Evolutionary conservation across 2,113 vertebrate genomes (phyloP), one percentile per base, ranked within the genome.

Genomic region (Solea senegalensis): DNA sequence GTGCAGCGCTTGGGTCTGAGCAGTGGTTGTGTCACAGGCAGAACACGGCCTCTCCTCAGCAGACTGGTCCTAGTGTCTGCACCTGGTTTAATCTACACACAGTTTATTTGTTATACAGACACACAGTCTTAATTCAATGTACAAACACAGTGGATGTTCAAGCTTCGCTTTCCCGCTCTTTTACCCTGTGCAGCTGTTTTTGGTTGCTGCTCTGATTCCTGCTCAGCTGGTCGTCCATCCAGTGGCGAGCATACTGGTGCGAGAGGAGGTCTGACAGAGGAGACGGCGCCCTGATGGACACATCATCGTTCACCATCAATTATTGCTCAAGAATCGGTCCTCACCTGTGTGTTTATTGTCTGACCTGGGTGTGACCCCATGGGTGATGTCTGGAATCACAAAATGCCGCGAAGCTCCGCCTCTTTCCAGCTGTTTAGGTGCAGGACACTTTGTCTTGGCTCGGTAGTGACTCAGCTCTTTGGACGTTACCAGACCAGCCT

Each of bases 231-330:
- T 94, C 76, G 1, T 95, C 90, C 71, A 94, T 63, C 96, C 96
- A 98, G 11, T 89, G 81, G 39, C 92, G 93, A 71, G 89, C 93
- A 69, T 94, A 97, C 53, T 87, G 93, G 71, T 98, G 93, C 16
- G 95, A 94, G 27, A 98, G 85, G 28, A 98, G 26, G 12, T 95
- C 94, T 2, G 80, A 92, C 49, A 98, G 58, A 0, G 96, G 95
- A 0, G 94, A 95, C 1, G 91, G 70, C 2, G 95, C 79, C 81
- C 97, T 98, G 88, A 46, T 0, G 49, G 9, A 55, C 16, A 74
- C 12, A 51, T 21, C 4, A 5, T 53, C 63, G 27, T 1, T 7
- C 14, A 1, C 2, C 21, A 54, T 54, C 15, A 48, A 1, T 57
- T 7, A 41, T 7, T 10, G 2, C 6, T 28, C 52, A 16, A n/a